phyloP scores from a whole-genome alignment of 1,140 invertebrate genomes.

The Rhysida immarginata region DNA sequence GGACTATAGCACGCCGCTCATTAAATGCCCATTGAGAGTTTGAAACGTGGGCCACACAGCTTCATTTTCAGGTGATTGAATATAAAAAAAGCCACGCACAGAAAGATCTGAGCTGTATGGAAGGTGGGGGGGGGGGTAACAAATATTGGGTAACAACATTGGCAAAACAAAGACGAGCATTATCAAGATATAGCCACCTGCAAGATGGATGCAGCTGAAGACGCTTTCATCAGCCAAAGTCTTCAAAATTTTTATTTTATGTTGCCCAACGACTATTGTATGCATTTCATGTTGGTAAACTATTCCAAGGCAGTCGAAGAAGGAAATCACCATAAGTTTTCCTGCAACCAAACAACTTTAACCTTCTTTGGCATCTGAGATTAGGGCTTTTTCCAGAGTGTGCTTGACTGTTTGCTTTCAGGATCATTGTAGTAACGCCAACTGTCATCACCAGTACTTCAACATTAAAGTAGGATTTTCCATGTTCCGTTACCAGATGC shows the following conservation, averaged over 20 bases:
- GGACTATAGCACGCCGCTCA: too few species aligned
- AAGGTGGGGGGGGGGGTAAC: too few species aligned
- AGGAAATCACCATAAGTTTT: background rate
- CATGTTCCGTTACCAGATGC: background rate
- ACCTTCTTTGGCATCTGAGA: background rate
- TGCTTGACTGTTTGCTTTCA: background rate
- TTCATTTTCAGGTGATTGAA: too few species aligned
- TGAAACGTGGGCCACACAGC: too few species aligned
- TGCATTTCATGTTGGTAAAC: background rate
- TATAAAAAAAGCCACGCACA: too few species aligned
- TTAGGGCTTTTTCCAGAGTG: background rate
- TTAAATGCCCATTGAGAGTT: too few species aligned
- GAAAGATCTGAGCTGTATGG: too few species aligned
- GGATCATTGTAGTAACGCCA: background rate
- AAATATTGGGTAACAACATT: too few species aligned
- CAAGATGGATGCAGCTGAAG: background rate
- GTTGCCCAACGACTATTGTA: background rate
- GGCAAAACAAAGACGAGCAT: too few species aligned
- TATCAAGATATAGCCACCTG: background rate
- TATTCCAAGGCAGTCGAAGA: background rate
- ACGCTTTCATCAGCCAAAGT: background rate
- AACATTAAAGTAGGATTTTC: background rate
- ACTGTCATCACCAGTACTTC: background rate
- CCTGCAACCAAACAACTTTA: background rate
- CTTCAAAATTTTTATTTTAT: background rate